These are phyloP conservation scores for Andrena cerasifolii DNA, from an alignment of 1,140 invertebrate species.

Conservation along the genomic window DNA sequence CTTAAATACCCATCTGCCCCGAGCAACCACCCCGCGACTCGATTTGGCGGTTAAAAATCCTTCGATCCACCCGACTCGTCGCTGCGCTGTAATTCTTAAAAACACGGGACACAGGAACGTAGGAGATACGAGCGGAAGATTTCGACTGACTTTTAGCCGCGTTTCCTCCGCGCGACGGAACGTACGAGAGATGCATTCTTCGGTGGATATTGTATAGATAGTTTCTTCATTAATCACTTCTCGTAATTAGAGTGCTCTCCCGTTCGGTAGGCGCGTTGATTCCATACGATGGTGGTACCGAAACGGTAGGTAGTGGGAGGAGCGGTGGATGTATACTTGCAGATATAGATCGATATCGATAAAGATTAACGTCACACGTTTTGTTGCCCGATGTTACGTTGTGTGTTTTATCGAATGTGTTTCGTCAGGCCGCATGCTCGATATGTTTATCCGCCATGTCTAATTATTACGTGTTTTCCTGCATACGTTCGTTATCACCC, in stretches of 20 bases:
- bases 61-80: too few relatives aligned
- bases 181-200: conserved; percentile 17
- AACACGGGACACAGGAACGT: background rate
- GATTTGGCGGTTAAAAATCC: background rate
- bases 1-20: background rate
- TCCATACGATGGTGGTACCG: background rate
- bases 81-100: background rate
- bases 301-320: background rate
- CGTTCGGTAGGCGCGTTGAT: too few relatives aligned
- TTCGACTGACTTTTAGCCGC: conserved; percentile 33
- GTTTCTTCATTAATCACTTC: background rate
- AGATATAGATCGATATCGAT: too few relatives aligned
- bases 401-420: background rate
- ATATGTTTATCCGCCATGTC: background rate
- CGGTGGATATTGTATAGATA: background rate
- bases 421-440: background rate
- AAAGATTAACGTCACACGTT: background rate
- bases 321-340: background rate
- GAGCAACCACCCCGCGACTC: background rate
- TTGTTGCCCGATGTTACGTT: background rate
- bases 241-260: background rate
- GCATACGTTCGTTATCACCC: background rate
- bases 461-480: background rate
- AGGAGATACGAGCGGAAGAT: background rate
- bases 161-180: conserved; percentile 31